These are phyloP conservation scores for Pao palembangensis DNA, from an alignment of 2,113 vertebrate species.

Conservation along the genomic window DNA sequence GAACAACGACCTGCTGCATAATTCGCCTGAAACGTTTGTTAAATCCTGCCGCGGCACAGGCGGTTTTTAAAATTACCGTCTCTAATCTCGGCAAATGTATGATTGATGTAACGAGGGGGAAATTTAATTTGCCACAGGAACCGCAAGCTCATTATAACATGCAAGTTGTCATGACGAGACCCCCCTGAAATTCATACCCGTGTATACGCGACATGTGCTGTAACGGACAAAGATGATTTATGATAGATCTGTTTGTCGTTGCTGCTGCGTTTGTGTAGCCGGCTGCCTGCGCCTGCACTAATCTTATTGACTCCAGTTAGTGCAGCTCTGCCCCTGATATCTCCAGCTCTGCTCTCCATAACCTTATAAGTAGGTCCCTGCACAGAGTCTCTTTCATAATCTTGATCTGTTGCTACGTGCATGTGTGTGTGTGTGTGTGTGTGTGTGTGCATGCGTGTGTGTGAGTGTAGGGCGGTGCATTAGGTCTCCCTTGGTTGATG, in stretches of 20 bases:
- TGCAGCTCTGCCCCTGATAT: constrained; percentile 57
- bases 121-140: constrained; percentile 50
- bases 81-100: constrained; percentile 31
- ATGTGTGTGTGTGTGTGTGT: constrained; percentile 12
- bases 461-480: constrained; percentile 34
- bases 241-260: constrained; percentile 30
- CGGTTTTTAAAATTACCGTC: not conserved
- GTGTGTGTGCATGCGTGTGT: constrained; percentile 19
- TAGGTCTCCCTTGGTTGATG: constrained; percentile 57
- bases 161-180: constrained; percentile 32
- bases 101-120: constrained; percentile 39
- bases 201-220: constrained; percentile 13
- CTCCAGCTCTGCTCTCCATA: constrained; percentile 66
- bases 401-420: constrained; percentile 63
- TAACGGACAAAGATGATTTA: constrained; percentile 35
- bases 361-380: constrained; percentile 75
- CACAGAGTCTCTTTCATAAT: constrained; percentile 69
- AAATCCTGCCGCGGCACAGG: not conserved
- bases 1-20: constrained; percentile 47
- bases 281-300: constrained; percentile 54
- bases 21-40: constrained; percentile 37
- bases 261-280: constrained; percentile 28
- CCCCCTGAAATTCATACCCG: constrained; percentile 18
- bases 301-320: constrained; percentile 68
- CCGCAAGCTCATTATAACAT: constrained; percentile 60